Evolutionary conservation across 2,113 vertebrate species (phyloP).

Genomic region (Echinops telfairi): DNA sequence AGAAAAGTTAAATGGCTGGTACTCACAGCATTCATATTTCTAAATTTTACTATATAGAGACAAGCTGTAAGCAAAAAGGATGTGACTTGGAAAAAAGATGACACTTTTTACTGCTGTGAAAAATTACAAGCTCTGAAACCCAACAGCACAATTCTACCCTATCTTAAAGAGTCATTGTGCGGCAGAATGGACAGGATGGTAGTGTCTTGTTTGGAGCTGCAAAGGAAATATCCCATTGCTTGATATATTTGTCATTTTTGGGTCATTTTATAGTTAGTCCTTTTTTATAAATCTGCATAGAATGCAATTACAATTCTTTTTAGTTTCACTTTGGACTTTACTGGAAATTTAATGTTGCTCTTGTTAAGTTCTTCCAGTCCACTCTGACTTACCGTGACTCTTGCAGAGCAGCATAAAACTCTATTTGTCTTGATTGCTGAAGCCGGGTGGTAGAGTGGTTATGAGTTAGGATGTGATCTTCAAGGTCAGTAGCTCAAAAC

Average conservation of each 20-base stretch:
- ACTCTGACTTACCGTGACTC: no score
- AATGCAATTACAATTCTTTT: neutral
- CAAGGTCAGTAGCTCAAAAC: neutral
- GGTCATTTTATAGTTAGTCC: neutral
- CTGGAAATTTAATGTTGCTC: neutral
- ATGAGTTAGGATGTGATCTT: neutral
- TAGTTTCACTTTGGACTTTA: neutral
- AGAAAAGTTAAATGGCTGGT: neutral
- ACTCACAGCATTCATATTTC: neutral
- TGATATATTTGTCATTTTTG: neutral
- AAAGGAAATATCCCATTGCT: neutral
- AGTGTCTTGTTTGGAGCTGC: no score
- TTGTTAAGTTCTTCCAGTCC: no score
- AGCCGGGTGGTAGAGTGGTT: no score
- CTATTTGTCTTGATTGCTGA: no score
- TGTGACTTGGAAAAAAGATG: neutral
- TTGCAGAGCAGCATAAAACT: no score
- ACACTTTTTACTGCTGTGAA: neutral
- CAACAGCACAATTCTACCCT: no score
- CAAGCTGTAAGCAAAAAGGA: neutral
- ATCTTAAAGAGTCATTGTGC: no score
- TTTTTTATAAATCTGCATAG: neutral
- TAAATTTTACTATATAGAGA: neutral
- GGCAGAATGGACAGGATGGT: no score
- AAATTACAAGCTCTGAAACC: no score